Conservation (phyloP, 2,113 vertebrate genomes). For the Lota lota region DNA sequence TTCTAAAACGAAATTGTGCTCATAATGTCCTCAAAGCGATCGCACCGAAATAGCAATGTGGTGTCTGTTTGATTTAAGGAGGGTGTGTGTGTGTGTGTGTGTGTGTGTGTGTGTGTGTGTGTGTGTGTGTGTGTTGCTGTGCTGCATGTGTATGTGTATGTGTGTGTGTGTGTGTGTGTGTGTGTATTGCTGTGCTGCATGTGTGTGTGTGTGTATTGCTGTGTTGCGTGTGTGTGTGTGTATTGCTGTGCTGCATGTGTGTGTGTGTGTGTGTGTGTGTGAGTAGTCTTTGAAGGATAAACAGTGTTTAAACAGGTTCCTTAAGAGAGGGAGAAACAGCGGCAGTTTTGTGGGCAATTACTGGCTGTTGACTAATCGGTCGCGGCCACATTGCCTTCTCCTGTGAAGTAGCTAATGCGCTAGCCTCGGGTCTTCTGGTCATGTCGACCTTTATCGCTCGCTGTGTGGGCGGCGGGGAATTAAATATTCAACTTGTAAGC, state of each 20-base stretch:
- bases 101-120: too few relatives aligned
- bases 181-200: too few relatives aligned
- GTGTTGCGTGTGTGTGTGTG: not conserved
- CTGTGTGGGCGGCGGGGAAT: slow-evolving; percentile 68
- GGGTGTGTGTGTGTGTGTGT: too few relatives aligned
- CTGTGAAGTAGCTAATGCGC: slow-evolving; percentile 63
- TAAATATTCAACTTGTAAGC: slow-evolving; percentile 71
- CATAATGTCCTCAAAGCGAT: slow-evolving; percentile 9
- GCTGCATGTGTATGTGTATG: too few relatives aligned
- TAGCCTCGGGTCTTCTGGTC: slow-evolving; percentile 61
- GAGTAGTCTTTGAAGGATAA: slow-evolving; percentile 45
- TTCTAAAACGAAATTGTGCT: too few relatives aligned
- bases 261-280: not conserved
- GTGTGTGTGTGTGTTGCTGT: too few relatives aligned
- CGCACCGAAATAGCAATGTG: not conserved
- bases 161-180: too few relatives aligned
- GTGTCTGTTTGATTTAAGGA: slow-evolving; percentile 34
- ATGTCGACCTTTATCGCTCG: slow-evolving; percentile 61
- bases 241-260: too few relatives aligned
- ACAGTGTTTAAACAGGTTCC: slow-evolving; percentile 30
- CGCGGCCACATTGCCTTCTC: slow-evolving; percentile 59
- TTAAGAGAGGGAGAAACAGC: slow-evolving; percentile 15
- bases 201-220: not conserved
- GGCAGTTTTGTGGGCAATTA: slow-evolving; percentile 58
- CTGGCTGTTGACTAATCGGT: slow-evolving; percentile 67